Base-by-base conservation (phyloP, 30 jellyfish, hydroid and myxozoan species). In the Sanderia malayensis region DNA sequence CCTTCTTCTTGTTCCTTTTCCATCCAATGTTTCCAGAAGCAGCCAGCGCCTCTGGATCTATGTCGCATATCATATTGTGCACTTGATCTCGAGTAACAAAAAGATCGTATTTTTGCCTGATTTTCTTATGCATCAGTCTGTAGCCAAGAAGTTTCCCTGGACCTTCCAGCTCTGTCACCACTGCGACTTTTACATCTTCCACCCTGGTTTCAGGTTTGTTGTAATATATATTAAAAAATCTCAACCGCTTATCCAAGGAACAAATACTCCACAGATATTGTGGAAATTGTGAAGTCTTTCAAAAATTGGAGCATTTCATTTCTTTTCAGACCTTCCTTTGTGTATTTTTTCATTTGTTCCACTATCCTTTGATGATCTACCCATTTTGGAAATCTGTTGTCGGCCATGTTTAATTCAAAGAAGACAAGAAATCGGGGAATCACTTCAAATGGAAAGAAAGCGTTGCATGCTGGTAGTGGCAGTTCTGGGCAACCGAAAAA, bases 191-290 rank as follows among this genome's bases (percentile, higher is more conserved):
- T 30, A 68, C 58, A 6, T 20, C 34, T 22, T 31, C 69, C 53
- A 79, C 28, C 3, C n/a, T 4, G 2, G 24, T 23, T 25, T 27
- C 58, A 17, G 8, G 13, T 31, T 79, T 53, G 20, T 11, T 58
- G 41, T 55, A 65, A 4, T 53, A 21, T 11, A 79, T 79, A 4
- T 28, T 27, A 31, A 81, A 81, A 44, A 55, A 28, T 1, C 65
- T 41, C 7, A 70, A 34, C 19, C 81, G 58, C 23, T 86, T 31
- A 29, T 81, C 85, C 0, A 81, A 68, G 24, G 94, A 46, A 26
- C 74, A 27, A 10, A 70, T 27, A 70, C 86, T 81, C 85, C 94
- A 81, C 4, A 73, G 53, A 61, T 69, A 81, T 19, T 60, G 37
- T 18, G 30, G 31, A 57, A 0, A 81, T n/a, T n/a, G n/a, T n/a